Base-by-base conservation (phyloP, 2,113 vertebrate species). In the Mastomys natalensis region DNA sequence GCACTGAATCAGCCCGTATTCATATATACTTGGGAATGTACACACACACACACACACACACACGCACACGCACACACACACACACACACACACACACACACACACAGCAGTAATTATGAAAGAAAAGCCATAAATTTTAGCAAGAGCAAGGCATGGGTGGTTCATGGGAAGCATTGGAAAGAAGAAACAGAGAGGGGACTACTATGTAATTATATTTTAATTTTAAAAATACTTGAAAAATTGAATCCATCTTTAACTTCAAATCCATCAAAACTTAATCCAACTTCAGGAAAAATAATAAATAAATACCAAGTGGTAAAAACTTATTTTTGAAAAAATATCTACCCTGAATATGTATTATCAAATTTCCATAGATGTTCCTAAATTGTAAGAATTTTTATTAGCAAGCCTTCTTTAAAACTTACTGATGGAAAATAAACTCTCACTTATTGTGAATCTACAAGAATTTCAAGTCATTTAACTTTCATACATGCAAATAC, bases 341-440 rank as follows among this genome's bases (percentile, higher is more conserved):
- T 17, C 17, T 87, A 77, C 73, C 15, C 53, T 90, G 86, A 95
- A 77, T 85, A 87, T 9, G 85, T 96, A 92, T 91, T 76, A 89
- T 92, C 93, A 92, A 87, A 73, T 81, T 60, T 95, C 16, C 53
- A 95, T 82, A 96, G 95, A 58, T 77, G 76, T 85, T 97, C 92
- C 81, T 86, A 76, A 98, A 86, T 82, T 93, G 26, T 51, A 95
- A 81, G 26, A 92, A 92, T 87, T 86, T 86, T 96, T 84, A 88
- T 84, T 72, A 78, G n/a, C 26, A 89, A 91, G 73, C n/a, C 48
- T 93, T 95, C 85, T 62, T 17, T 58, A 6, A 60, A 91, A 93
- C 87, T 89, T 80, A 95, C 15, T 64, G 9, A 62, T 55, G 51
- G 21, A 94, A 95, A 92, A 62, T 77, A 81, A 8, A 21, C 34